Percentiles rank a stretch among this genome's conserved stretches.
Evolutionary conservation across 2,113 vertebrate species (phyloP).

Genomic region (Sitta europaea): DNA sequence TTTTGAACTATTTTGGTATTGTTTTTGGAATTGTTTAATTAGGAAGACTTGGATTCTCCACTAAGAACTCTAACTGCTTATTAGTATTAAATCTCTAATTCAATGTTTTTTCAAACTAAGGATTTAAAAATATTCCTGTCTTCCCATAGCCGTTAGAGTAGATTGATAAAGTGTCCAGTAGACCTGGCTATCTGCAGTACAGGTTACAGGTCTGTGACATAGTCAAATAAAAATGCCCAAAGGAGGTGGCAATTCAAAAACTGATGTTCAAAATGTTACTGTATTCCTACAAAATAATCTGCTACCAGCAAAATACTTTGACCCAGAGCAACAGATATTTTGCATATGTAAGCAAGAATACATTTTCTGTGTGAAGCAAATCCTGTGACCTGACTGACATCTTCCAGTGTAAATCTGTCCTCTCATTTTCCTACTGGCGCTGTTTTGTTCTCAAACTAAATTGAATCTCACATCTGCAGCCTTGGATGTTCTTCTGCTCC

Average conservation of each 20-base stretch:
- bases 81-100: not conserved
- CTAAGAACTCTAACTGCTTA: not conserved
- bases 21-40: not conserved
- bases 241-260: not conserved
- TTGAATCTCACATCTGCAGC: not conserved
- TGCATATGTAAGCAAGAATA: not conserved
- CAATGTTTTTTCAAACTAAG: not conserved
- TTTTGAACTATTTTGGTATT: not conserved
- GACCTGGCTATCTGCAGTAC: not conserved
- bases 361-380: not conserved
- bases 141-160: not conserved
- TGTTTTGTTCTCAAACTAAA: not conserved
- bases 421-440: not conserved
- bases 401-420: not conserved
- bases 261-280: not conserved
- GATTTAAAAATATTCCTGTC: not conserved
- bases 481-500: not conserved
- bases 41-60: not conserved
- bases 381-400: not conserved
- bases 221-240: not conserved
- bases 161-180: not conserved
- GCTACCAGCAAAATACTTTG: not conserved
- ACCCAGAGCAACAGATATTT: not conserved
- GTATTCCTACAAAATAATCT: not conserved
- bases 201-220: not conserved